Evolutionary conservation across 2,888 invertebrate genomes (phyloP), one percentile per base, ranked within the genome.

Genomic region (Drosophila dives): DNA sequence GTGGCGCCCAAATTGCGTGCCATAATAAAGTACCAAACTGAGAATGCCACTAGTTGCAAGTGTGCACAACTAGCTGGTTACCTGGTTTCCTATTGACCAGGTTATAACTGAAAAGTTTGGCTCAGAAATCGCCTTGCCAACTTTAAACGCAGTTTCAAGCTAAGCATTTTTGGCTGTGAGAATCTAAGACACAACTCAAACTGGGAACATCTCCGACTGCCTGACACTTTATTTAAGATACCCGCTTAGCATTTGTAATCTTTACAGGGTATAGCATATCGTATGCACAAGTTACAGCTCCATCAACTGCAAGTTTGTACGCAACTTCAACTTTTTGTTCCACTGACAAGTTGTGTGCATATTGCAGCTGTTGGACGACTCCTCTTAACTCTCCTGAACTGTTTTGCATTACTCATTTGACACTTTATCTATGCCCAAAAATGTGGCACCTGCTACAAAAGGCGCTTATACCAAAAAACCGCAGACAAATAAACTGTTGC

Each of bases 341-440:
- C 8, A 32, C 20, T 32, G 42, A 60, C 56, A 70, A 58, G 50
- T 74, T 66, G 73, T 76, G 55, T 53, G 53, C 69, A 59, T 61
- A 34, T 55, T 34, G 42, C 17, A 23, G 40, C 33, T 50, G 29
- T 40, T 61, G 29, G 49, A 54, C 42, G 29, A 26, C 51, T 48
- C 2, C 4, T 61, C 54, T 53, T 36, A 34, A 45, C 12, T 55
- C 42, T 15, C 3, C 20, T 42, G 61, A 64, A 67, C 60, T 83
- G 72, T 72, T 70, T 80, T 90, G 85, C 86, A 86, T 90, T 89
- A 90, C 86, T 89, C 90, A 86, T 86, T 90, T 86, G 90, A 89
- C 90, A 87, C 90, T 86, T 84, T 87, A 45, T 38, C 89, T 83
- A 84, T 77, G 83, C 73, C 72, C 59, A 58, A 66, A 59, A 60